phyloP scores from a whole-genome alignment of 2,113 vertebrate genomes.

The Hassar affinis region DNA sequence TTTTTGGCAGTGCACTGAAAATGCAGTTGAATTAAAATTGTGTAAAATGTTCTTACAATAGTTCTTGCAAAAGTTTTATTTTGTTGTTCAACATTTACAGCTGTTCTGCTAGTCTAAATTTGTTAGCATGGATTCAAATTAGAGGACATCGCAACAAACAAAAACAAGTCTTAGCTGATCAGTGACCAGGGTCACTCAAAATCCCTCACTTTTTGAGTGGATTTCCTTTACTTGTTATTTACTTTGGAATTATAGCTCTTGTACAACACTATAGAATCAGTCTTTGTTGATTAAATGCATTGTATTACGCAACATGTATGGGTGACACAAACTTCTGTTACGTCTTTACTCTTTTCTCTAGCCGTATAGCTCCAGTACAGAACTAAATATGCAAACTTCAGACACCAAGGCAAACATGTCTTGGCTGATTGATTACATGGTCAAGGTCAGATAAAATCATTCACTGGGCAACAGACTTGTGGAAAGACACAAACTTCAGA shows the following conservation, averaged over 20 bases:
- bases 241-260: neutral
- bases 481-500: neutral
- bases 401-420: neutral
- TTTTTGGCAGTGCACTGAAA: neutral
- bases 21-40: neutral
- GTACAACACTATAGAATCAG: neutral
- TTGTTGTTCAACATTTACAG: too few species aligned
- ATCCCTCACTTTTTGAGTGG: neutral
- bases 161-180: neutral
- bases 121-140: neutral
- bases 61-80: neutral
- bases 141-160: neutral
- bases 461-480: neutral
- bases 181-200: neutral
- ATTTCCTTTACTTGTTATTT: neutral
- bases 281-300: neutral
- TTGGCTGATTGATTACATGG: neutral
- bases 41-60: neutral
- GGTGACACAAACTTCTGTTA: neutral
- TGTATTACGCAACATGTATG: neutral
- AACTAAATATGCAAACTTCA: neutral
- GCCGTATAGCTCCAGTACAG: neutral
- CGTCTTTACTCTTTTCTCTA: neutral
- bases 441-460: neutral
- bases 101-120: neutral